Evolutionary conservation across 1,140 invertebrate species (phyloP).

Genomic region (Colletes gigas): DNA sequence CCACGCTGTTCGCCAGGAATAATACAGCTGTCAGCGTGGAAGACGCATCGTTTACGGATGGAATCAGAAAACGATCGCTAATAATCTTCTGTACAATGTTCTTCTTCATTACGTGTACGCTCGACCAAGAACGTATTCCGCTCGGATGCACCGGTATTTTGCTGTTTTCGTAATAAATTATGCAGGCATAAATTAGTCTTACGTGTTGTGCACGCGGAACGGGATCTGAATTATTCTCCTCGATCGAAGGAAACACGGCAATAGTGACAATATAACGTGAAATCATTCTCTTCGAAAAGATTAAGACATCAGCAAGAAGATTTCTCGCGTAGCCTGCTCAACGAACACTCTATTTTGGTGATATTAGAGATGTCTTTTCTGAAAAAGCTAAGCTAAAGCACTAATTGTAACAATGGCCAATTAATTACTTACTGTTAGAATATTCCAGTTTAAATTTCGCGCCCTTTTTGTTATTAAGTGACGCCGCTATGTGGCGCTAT

Average conservation of each 20-base stretch:
- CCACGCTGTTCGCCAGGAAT: not conserved
- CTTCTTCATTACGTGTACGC: conserved; percentile 25
- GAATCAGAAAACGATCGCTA: not conserved
- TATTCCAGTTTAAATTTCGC: no score
- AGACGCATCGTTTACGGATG: not conserved
- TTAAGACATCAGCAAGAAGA: not conserved
- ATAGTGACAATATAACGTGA: not conserved
- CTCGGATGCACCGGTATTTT: conserved; percentile 14
- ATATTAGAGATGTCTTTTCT: no score
- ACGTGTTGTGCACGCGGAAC: conserved; percentile 12
- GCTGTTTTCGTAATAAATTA: conserved; percentile 43
- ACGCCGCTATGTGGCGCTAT: no score
- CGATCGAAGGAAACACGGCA: not conserved
- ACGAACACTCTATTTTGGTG: no score
- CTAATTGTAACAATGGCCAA: no score
- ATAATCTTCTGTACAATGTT: not conserved
- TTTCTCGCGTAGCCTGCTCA: not conserved
- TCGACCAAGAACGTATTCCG: conserved; percentile 15
- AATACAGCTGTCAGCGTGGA: not conserved
- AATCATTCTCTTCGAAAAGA: not conserved
- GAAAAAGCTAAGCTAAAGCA: no score
- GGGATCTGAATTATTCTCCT: conserved; percentile 36
- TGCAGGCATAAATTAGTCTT: conserved; percentile 11
- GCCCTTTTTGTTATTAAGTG: no score
- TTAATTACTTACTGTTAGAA: no score